Conservation (phyloP, 1,140 invertebrate species). For the Philaenus spumarius region DNA sequence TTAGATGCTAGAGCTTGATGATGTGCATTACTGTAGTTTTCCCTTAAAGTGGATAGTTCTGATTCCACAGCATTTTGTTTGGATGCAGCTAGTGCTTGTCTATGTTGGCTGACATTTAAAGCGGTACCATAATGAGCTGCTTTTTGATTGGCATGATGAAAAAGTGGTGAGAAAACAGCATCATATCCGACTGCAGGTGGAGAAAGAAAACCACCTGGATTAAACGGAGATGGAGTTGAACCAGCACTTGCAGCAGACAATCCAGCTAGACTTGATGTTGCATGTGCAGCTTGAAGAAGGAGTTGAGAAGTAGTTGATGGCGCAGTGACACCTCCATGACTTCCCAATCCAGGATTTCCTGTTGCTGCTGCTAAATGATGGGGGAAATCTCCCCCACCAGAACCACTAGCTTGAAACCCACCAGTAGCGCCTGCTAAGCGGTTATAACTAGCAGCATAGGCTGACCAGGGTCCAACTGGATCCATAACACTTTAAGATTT, state of each 20-base stretch:
- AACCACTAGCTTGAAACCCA: not conserved
- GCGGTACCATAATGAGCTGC: slow-evolving; percentile 35
- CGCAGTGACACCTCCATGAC: slow-evolving; percentile 31
- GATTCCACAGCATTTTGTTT: slow-evolving; percentile 46
- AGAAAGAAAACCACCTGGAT: slow-evolving; percentile 60
- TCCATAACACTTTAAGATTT: slow-evolving; percentile 46
- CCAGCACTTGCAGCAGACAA: slow-evolving; percentile 38
- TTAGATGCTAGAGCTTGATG: slow-evolving; percentile 44
- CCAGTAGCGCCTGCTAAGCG: slow-evolving; percentile 52
- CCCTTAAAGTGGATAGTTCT: slow-evolving; percentile 47
- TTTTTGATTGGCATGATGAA: slow-evolving; percentile 60
- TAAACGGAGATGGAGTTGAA: slow-evolving; percentile 49
- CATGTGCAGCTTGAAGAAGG: slow-evolving; percentile 51
- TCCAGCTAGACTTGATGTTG: too few relatives aligned
- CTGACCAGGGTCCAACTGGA: slow-evolving; percentile 68
- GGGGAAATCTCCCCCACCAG: slow-evolving; percentile 51
- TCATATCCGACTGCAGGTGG: slow-evolving; percentile 58
- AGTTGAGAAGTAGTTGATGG: slow-evolving; percentile 54
- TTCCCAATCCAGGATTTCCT: slow-evolving; percentile 32
- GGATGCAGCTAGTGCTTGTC: slow-evolving; percentile 48
- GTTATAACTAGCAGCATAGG: slow-evolving; percentile 57
- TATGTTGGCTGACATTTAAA: slow-evolving; percentile 37
- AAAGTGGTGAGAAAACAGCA: slow-evolving; percentile 60
- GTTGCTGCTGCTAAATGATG: slow-evolving; percentile 49
- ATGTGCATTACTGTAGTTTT: slow-evolving; percentile 27